Evolutionary conservation across 2,113 vertebrate genomes (phyloP), one percentile per base, ranked within the genome.

Genomic region (Hemiprocne comata): DNA sequence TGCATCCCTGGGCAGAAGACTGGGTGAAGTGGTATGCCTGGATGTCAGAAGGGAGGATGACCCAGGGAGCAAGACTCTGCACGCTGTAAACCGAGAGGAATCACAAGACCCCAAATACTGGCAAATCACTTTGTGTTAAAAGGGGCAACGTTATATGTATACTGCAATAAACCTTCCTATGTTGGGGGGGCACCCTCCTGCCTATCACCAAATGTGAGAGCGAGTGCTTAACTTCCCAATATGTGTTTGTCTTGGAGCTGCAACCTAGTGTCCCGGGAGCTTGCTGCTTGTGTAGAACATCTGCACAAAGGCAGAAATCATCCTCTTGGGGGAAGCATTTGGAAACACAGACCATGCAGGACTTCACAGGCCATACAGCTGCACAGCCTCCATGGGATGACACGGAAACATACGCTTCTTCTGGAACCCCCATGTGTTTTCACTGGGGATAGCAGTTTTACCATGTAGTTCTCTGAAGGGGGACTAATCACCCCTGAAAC

Each of bases 151-250:
- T 38, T 61, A 53, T 1, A 10, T 8, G 6, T 4, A 1, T 44
- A 44, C 13, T 0, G 4, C 53, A 78, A 3, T 38, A 40, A 77
- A 61, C 24, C 6, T 50, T 75, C 28, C 40, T 31, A 0, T 0
- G 0, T 1, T 73, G 79, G 48, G 29, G 5, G 9, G 46, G 33
- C 9, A 0, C 72, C 21, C 29, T 86, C 23, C 60, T 75, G 42
- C 75, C 64, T 71, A 1, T 21, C 24, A 18, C 0, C 0, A 62
- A 44, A 44, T 2, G 4, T 34, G 58, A 88, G 65, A 74, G 5
- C 11, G 58, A 60, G 33, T 0, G 2, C 15, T 33, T 25, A 46
- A 54, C 11, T 54, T 93, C 42, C 25, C n/a, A 54, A 1, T 38
- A 16, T 44, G 16, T 51, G 13, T 81, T 69, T 65, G 31, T 58